phyloP scores from a whole-genome alignment of 2,888 invertebrate species.

The Oligia latruncula region DNA sequence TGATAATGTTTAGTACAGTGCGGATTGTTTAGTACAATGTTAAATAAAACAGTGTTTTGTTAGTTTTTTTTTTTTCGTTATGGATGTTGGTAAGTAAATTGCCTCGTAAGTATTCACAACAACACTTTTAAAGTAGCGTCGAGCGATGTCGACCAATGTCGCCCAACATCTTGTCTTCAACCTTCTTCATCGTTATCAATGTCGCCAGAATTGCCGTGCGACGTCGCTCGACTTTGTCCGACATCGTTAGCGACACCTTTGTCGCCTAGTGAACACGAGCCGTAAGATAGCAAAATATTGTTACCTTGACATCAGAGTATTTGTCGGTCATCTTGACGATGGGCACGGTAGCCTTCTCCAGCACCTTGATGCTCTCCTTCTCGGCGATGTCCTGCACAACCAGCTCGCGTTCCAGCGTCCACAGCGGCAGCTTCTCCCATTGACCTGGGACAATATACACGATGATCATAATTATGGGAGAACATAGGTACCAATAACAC shows the following conservation, averaged over 20 bases:
- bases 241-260: not conserved
- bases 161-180: not conserved
- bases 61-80: not conserved
- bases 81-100: not conserved
- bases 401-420: slow-evolving; percentile 97
- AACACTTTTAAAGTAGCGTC: not conserved
- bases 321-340: slow-evolving; percentile 98
- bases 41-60: not conserved
- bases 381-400: slow-evolving; percentile 97
- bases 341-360: slow-evolving; percentile 99
- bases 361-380: slow-evolving; percentile 97
- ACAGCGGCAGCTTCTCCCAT: slow-evolving; percentile 97
- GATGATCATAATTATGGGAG: slow-evolving; percentile 15
- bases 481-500: not conserved
- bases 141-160: not conserved
- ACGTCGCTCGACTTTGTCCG: not conserved
- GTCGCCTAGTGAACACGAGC: not conserved
- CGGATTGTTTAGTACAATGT: not conserved
- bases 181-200: not conserved
- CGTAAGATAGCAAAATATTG: not conserved
- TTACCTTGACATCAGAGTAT: slow-evolving; percentile 94
- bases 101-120: too few species aligned
- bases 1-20: not conserved
- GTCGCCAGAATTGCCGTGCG: not conserved
- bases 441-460: slow-evolving; percentile 89